Conservation (phyloP, 2,797 vertebrate species). For the Borostomias antarcticus region DNA sequence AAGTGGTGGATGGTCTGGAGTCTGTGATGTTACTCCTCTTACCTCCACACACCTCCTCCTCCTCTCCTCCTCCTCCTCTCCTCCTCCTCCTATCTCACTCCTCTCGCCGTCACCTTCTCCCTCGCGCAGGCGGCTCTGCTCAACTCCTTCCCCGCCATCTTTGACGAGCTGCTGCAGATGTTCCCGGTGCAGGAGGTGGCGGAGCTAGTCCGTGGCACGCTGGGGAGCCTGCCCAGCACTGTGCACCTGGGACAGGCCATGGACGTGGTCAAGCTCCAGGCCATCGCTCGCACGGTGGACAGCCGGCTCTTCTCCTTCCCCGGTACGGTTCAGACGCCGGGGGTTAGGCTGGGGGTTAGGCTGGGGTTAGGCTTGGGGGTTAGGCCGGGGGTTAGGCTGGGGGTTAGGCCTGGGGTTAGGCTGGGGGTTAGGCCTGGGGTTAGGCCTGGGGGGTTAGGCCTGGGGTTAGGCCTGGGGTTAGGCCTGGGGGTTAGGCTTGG, state of each 20-base stretch:
- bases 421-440: too few relatives aligned
- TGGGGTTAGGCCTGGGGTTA: too few relatives aligned
- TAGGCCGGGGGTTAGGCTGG: too few relatives aligned
- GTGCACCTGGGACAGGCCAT: slow-evolving; percentile 97
- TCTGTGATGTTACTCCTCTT: too few relatives aligned
- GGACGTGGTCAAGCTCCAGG: slow-evolving; percentile 98
- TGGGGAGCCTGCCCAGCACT: slow-evolving; percentile 98
- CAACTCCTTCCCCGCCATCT: slow-evolving; percentile 97
- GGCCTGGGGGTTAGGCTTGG: too few relatives aligned
- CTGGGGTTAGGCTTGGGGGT: too few relatives aligned
- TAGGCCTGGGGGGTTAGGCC: too few relatives aligned
- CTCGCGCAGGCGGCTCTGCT: slow-evolving; percentile 84
- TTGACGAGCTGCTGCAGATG: slow-evolving; percentile 98
- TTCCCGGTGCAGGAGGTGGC: slow-evolving; percentile 98
- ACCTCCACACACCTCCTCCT: not conserved
- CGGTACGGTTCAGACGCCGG: too few relatives aligned
- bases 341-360: too few relatives aligned
- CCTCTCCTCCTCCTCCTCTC: not conserved
- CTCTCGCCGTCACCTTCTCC: not conserved
- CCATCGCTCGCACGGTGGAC: slow-evolving; percentile 95
- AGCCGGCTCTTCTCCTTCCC: slow-evolving; percentile 97
- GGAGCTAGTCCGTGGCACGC: slow-evolving; percentile 93
- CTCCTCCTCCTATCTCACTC: not conserved
- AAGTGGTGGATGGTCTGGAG: too few relatives aligned
- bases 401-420: too few relatives aligned